Base-by-base conservation (phyloP, 2,113 vertebrate species). In the Amblyornis subalaris region DNA sequence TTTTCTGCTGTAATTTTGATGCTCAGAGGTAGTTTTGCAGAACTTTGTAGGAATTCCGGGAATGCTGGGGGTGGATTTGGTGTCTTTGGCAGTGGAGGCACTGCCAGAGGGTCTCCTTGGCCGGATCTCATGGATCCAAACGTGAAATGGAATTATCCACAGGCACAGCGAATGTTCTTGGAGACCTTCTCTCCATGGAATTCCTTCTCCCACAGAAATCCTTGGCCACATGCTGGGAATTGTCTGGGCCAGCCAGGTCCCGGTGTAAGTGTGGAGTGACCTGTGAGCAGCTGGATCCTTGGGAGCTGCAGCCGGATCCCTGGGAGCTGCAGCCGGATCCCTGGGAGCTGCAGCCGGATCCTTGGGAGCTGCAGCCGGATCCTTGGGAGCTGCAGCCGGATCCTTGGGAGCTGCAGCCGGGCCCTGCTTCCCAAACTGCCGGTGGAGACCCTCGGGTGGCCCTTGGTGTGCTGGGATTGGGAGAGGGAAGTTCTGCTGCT, bases 71-170 rank as follows among this genome's bases (percentile, higher is more conserved):
- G 6, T 53, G 80, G 72, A 1, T 33, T 40, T 35, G 18, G 70
- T 12, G 22, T 20, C 38, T 20, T 4, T 16, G 10, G 57, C 45
- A 14, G 40, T 1, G 13, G 24, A 6, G 57, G 51, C 4, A 0
- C 58, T 62, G 61, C 73, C 0, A 0, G 7, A 14, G 65, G 2
- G 22, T 73, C 65, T 48, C 40, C 78, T 25, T 2, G 62, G 48
- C 48, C 1, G 4, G 36, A 28, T 36, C n/a, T 4, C 45, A 5
- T 5, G 82, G 86, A n/a, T 14, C 74, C 54, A 8, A 1, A 17
- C 10, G 0, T 10, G 77, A 28, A 19, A 5, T 1, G 6, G 26
- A 2, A 12, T 36, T 22, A 38, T 3, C 20, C 11, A 5, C 6
- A 31, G 80, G 62, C 72, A 20, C 44, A 12, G 81, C 51, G 10